Evolutionary conservation across 2,797 vertebrate species (phyloP), one percentile per base, ranked within the genome.

Genomic region (Urophycis tenuis): DNA sequence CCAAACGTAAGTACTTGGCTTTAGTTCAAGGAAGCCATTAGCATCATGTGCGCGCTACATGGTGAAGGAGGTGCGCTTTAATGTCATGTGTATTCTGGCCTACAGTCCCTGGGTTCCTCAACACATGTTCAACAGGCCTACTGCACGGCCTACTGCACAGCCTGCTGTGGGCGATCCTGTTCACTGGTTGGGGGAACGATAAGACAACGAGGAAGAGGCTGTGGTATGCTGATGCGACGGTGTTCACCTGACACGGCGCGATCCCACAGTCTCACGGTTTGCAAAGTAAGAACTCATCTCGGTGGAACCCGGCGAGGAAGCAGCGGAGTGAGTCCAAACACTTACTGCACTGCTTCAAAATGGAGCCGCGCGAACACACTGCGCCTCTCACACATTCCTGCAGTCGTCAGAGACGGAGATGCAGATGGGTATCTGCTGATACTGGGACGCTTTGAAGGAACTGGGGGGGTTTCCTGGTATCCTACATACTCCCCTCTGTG

Each of bases 11-110:
- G 36, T n/a, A 80, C 77, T 78, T 78, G 79, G 77, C 78, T 74
- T 73, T 34, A 60, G 75, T 77, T 81, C 82, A 81, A 70, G 64
- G 67, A n/a, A 75, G 75, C 35, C 71, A 79, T 80, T 83, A 78
- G 49, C 71, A 64, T 69, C 22, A 72, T 64, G 29, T 31, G 67
- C 12, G 32, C 25, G 15, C 67, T 15, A 14, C 30, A 41, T 41
- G 67, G 30, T 17, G 30, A 31, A 70, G 29, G 67, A 14, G 17
- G 67, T 15, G 25, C 32, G 25, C 9, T 70, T 30, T 32, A 32
- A 70, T 31, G 30, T 17, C 15, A 31, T 32, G 30, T 71, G 32
- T 33, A 31, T 31, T 71, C 32, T 19, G 1, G 9, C 30, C 69
- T 71, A 2, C 31, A 33, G 31, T 22, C 69, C 1, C 69, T 22